Base-by-base conservation (phyloP, 2,888 invertebrate species). In the Caenorhabditis sp. region DNA sequence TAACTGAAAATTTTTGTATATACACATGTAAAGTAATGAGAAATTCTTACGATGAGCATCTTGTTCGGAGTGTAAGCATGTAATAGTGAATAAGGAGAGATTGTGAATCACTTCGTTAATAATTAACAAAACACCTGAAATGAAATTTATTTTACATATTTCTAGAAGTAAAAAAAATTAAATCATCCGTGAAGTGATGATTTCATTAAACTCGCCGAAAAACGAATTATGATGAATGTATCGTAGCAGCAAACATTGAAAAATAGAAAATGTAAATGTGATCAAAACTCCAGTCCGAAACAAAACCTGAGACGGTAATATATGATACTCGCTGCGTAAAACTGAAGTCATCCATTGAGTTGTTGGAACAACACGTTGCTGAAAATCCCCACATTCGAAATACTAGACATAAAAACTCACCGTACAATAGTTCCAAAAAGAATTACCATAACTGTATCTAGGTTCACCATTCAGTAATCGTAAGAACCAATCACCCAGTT, bases 381-480 rank as follows among this genome's bases (percentile, higher is more conserved):
- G 20, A 59, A 27, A 23, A n/a, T n/a, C n/a, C n/a, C n/a, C 3
- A 31, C 4, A 31, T 17, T 43, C 43, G 12, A 3, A 10, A 10
- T 43, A 14, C n/a, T 23, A 31, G 17, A 10, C 4, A 7, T 8
- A 27, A 23, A 27, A 31, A 58, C 60, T 23, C 20, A 71, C 71
- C 60, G 60, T 43, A 61, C 72, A 72, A 49, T 64, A 72, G 31
- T 72, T 72, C 52, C 54, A 64, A 25, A 67, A 72, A 3, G 72
- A 20, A 23, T 72, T 72, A 3, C 72, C 72, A 26, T 61, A 72
- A 8, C 36, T 49, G 43, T 64, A 72, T 20, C 72, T 56, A 8
- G 25, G 64, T 27, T 72, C 72, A 38, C 72, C 72, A 20, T 53
- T 60, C n/a, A 72, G 21, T 57, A 72, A 64, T 5, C 64, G 63